Base-by-base conservation (phyloP, 2,888 invertebrate genomes). In the Ochropleura leucogaster region DNA sequence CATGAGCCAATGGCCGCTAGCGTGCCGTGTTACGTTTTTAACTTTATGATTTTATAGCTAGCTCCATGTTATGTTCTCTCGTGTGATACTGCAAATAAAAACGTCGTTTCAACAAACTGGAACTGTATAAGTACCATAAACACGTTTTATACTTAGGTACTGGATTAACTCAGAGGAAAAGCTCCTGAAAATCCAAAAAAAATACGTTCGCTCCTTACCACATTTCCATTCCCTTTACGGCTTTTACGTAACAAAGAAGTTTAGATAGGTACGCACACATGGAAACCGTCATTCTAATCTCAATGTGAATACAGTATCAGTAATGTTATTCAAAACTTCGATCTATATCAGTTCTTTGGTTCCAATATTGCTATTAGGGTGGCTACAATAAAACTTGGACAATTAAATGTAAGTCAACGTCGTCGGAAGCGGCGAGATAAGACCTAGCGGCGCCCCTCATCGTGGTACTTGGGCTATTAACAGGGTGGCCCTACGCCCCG, bases 361-460 rank as follows among this genome's bases (percentile, higher is more conserved):
- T 90, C 89, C 91, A 92, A 93, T 94, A 93, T 92, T 93, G 92
- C 92, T 93, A 93, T 94, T 93, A 93, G 92, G 93, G 91, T 89
- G 90, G 91, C 91, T 92, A 93, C 92, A 95, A 94, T 96, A 95
- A 94, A 95, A 96, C 95, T 96, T 96, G 92, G 91, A 95, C 95
- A 95, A 94, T 96, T 95, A 95, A 95, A 95, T 93, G 94, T 94
- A 93, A 95, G 93, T 94, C 93, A 92, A 91, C 91, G 93, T 89
- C 91, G 92, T 91, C 90, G 93, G 93, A 89, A 90, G 91, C 90
- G 89, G 91, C 89, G 87, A 95, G 95, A 95, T 95, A 95, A 95
- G 94, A 93, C 92, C 93, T 92, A 91, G 92, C 89, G 92, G 91
- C 92, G 91, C 93, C 93, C 94, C 92, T 92, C 91, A 89, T 90